A percentile compares a stretch with the other conserved stretches of the same genome.
phyloP scores from a whole-genome alignment of 2,797 vertebrate genomes.

The Anisognathus igniventris region DNA sequence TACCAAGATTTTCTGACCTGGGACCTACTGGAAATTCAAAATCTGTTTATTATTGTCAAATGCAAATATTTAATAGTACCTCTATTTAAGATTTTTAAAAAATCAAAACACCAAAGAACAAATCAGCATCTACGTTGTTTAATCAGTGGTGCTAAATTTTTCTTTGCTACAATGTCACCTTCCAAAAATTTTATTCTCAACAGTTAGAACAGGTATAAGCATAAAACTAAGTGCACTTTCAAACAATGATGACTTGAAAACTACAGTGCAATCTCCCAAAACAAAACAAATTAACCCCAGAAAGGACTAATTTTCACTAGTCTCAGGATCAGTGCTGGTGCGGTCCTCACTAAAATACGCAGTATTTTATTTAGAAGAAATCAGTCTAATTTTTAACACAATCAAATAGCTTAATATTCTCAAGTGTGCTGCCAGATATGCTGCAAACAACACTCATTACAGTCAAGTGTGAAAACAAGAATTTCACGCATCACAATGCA shows the following conservation, averaged over 20 bases:
- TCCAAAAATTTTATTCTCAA: background rate
- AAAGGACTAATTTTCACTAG: background rate
- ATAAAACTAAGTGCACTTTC: background rate
- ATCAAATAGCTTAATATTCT: background rate
- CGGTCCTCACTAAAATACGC: background rate
- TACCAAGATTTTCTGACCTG: background rate
- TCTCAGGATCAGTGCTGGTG: background rate
- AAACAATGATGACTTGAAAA: background rate
- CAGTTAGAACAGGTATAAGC: background rate
- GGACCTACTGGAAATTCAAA: background rate
- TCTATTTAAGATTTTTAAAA: background rate
- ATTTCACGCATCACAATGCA: background rate
- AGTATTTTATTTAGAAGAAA: background rate
- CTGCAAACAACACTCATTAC: background rate
- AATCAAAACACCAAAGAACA: background rate
- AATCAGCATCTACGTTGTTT: background rate
- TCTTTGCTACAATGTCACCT: background rate
- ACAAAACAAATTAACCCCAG: background rate
- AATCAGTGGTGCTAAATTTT: background rate
- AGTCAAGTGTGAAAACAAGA: background rate
- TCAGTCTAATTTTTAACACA: background rate
- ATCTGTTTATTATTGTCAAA: background rate
- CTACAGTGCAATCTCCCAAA: background rate
- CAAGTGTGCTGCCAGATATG: background rate
- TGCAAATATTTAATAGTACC: background rate